These are phyloP conservation scores for Habrosyne pyritoides DNA, from an alignment of 2,888 invertebrate species.

Conservation along the genomic window DNA sequence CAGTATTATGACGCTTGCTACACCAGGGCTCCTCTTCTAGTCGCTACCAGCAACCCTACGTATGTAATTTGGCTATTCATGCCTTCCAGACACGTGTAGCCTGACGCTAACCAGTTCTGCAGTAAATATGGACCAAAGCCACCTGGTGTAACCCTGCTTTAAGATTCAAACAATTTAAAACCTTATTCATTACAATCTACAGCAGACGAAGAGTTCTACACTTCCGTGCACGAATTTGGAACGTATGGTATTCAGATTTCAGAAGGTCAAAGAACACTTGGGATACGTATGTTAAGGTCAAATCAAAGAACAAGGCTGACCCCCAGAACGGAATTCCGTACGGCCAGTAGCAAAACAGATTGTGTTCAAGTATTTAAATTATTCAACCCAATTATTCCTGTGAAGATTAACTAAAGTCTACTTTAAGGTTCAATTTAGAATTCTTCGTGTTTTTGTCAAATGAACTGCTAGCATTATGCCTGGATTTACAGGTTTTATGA, in stretches of 20 bases:
- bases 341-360: background rate
- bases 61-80: too few relatives aligned
- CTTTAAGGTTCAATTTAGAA: background rate
- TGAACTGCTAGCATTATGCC: background rate
- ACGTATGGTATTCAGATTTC: background rate
- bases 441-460: background rate
- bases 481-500: background rate
- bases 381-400: background rate
- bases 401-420: background rate
- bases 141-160: too few relatives aligned
- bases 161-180: too few relatives aligned
- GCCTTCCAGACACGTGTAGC: too few relatives aligned
- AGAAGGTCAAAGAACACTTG: too few relatives aligned
- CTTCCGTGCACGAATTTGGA: background rate
- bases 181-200: too few relatives aligned
- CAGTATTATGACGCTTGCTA: too few relatives aligned
- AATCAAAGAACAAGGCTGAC: background rate
- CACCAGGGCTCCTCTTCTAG: too few relatives aligned
- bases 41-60: too few relatives aligned
- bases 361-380: background rate
- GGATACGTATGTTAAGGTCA: background rate
- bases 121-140: too few relatives aligned
- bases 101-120: too few relatives aligned
- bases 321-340: background rate
- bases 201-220: background rate